phyloP scores from a whole-genome alignment of 2,113 vertebrate genomes.

The Microcebus jonahi region DNA sequence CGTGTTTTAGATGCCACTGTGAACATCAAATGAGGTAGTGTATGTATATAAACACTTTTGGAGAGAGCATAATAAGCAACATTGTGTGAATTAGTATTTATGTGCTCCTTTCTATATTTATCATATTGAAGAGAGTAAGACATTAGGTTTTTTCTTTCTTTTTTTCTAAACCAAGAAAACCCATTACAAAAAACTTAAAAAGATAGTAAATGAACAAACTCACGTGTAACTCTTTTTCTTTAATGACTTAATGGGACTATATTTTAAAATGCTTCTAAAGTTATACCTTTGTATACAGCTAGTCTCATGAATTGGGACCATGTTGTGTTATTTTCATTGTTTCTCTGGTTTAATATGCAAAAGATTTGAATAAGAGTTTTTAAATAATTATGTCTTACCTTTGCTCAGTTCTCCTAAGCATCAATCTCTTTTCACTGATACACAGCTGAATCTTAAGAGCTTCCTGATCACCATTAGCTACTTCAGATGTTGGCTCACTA shows the following conservation, averaged over 20 bases:
- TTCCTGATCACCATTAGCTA: not conserved
- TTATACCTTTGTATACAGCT: not conserved
- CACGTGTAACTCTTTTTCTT: not conserved
- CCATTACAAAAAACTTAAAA: not conserved
- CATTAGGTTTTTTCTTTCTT: not conserved
- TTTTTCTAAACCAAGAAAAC: not conserved
- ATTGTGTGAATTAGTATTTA: not conserved
- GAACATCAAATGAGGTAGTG: not conserved
- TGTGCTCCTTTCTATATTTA: not conserved
- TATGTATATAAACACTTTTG: not conserved
- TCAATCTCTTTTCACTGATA: not conserved
- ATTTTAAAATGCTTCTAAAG: slow-evolving; percentile 37
- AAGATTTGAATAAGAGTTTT: not conserved
- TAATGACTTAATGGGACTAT: not conserved
- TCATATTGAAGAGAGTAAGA: not conserved
- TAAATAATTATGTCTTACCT: not conserved
- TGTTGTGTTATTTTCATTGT: not conserved
- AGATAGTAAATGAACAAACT: slow-evolving; percentile 6
- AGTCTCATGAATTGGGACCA: not conserved
- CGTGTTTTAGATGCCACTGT: not conserved
- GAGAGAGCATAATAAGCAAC: not conserved
- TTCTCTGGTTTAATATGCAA: not conserved
- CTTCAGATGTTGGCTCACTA: not conserved
- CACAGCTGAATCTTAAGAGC: not conserved
- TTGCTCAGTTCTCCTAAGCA: not conserved